Evolutionary conservation across 1,140 invertebrate genomes (phyloP), one percentile per base, ranked within the genome.

Genomic region (Reticulitermes speratus): DNA sequence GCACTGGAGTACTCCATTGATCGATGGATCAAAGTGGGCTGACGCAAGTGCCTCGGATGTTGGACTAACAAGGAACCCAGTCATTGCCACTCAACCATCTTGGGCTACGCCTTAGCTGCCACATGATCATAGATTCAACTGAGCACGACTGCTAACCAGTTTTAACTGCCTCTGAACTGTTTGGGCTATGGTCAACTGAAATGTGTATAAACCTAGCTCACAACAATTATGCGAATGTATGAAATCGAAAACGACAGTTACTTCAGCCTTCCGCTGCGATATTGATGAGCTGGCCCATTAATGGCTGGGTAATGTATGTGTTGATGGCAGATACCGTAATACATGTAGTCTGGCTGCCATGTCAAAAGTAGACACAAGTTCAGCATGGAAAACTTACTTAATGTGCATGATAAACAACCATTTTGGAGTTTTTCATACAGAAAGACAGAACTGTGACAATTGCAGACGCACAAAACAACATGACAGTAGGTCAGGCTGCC

Each of bases 1-100:
- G 97, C 97, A 84, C 91, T 99, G 88, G 97, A 98, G 91, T 98
- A 98, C 90, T 98, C 97, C 82, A 98, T 99, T 90, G 97, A 98
- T 91, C 94, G 97, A 89, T 99, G 98, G 98, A 96, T 99, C 90
- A 97, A 97, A 92, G 95, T 97, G 90, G 95, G 95, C 92, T 96
- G 95, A 96, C 82, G 86, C 30, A 48, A 82, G 75, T 82, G 44
- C 32, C 38, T 86, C 32, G 75, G 86, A 38, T 86, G 38, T 81
- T 86, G 82, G 44, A 75, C 65, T 75, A 75, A 30, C 65, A 75
- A 75, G 48, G 83, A 45, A 84, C 5, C 6, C 65, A 75, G 16
- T 25, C 8, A 30, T 75, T 75, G 16, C n/a, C 65, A 75, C 65
- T 75, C 65, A 75, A 75, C 25, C 25, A 14, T 75, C 14, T 75